Evolutionary conservation across 2,888 invertebrate species (phyloP), one percentile per base, ranked within the genome.

Genomic region (Sacculina carcini): DNA sequence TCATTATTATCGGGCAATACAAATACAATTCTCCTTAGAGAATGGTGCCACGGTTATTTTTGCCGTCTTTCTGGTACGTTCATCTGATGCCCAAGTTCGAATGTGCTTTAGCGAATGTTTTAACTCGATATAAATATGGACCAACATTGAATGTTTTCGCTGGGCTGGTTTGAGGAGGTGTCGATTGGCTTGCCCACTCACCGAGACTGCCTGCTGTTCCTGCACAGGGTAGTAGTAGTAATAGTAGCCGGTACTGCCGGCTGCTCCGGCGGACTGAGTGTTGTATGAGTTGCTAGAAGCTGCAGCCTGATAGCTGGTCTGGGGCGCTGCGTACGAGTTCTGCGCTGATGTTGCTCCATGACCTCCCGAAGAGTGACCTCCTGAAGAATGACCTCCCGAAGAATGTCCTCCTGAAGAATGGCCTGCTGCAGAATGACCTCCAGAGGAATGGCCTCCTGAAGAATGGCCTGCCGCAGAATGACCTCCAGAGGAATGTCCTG

Each of bases 201-300:
- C 39, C 23, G 39, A 9, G 21, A 12, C 21, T 3, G 39, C 21
- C 23, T 23, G 21, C 26, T 50, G 39, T 14, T 52, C 52, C 50
- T 54, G 52, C 31, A 52, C 51, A 24, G 52, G 50, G 49, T 52
- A 50, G 48, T 54, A 52, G 42, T 52, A 52, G 38, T 50, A 50
- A 26, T 52, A 52, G 42, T 52, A 48, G 21, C 44, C 50, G 28
- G 26, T 28, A 28, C 42, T 28, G 42, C 26, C 28, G n/a, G 26
- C 28, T 3, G 12, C 23, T 5, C 24, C 40, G 42, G 6, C 2
- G 28, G 16, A 7, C 7, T 28, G 21, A n/a, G n/a, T n/a, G n/a
- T n/a, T n/a, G n/a, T n/a, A n/a, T n/a, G n/a, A n/a, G n/a, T n/a
- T n/a, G 23, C 23, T 23, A 6, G 3, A 28, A 10, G 42, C 5